phyloP scores from a whole-genome alignment of 2,888 invertebrate species.

The Microctonus aethiopoides region DNA sequence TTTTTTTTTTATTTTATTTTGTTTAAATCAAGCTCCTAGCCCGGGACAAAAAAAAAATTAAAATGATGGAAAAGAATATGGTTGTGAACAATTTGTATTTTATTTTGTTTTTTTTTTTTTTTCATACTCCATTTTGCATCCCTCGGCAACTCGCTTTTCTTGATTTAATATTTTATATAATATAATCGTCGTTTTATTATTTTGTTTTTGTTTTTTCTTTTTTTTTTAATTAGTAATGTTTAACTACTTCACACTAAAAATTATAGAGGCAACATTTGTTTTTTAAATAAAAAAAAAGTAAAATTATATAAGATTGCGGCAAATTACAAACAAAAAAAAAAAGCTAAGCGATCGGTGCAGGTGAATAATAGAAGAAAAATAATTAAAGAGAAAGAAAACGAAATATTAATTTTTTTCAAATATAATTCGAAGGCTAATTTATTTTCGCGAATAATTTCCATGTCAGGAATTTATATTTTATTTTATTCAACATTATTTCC shows the following conservation, averaged over 20 bases:
- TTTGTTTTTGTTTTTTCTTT: constrained; percentile 49
- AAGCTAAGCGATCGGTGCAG: constrained; percentile 62
- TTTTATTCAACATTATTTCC: neutral
- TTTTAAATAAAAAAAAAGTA: constrained; percentile 20
- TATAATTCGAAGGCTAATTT: constrained; percentile 26
- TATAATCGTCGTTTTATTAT: constrained; percentile 49
- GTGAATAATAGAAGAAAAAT: constrained; percentile 55
- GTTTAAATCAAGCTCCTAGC: constrained; percentile 65
- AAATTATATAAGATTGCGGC: constrained; percentile 53
- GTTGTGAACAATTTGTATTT: constrained; percentile 26
- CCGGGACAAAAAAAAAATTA: constrained; percentile 51
- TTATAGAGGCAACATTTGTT: constrained; percentile 57
- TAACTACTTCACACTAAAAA: constrained; percentile 66
- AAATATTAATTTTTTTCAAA: constrained; percentile 28
- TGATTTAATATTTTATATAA: constrained; percentile 48
- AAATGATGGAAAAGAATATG: constrained; percentile 14
- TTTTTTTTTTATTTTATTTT: constrained; percentile 33
- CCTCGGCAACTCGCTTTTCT: constrained; percentile 35
- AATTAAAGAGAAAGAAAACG: constrained; percentile 31
- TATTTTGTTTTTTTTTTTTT: constrained; percentile 51
- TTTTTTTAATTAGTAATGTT: constrained; percentile 51
- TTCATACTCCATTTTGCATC: constrained; percentile 9
- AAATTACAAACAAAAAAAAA: constrained; percentile 43
- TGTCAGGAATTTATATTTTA: neutral
- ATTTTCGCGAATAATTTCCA: neutral